Percentiles rank a stretch among this genome's conserved stretches.
phyloP scores from a whole-genome alignment of 2,797 vertebrate genomes.

The Diplodus sargus region DNA sequence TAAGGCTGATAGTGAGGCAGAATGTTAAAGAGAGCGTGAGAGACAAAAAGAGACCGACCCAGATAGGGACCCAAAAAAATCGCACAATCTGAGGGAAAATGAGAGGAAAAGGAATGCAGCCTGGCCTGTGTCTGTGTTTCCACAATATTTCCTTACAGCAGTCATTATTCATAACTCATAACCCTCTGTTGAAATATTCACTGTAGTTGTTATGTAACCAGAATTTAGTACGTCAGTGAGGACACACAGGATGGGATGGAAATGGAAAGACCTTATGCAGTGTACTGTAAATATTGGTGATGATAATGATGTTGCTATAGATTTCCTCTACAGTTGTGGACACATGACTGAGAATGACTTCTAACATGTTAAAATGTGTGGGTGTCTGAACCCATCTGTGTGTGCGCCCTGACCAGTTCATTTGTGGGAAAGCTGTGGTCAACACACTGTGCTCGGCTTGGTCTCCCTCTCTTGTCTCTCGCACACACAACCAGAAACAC shows the following conservation, averaged over 20 bases:
- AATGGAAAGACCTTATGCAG: constrained; percentile 7
- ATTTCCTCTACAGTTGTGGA: constrained; percentile 1
- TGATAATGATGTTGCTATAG: neutral
- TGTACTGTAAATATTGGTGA: constrained; percentile 16
- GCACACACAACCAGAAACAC: neutral
- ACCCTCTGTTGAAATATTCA: constrained; percentile 43
- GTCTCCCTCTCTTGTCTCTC: neutral
- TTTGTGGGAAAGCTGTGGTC: constrained; percentile 33
- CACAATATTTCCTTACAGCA: constrained; percentile 9
- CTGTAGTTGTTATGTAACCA: constrained; percentile 67
- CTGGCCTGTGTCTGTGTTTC: neutral
- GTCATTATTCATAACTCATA: constrained; percentile 11
- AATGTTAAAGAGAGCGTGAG: neutral
- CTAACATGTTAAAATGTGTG: neutral
- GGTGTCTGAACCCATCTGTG: constrained; percentile 13
- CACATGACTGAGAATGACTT: neutral
- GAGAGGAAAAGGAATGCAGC: neutral
- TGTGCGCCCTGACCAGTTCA: neutral
- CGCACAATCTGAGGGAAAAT: neutral
- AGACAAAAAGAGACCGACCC: constrained; percentile 8
- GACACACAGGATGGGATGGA: neutral
- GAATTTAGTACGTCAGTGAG: constrained; percentile 11
- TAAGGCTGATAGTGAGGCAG: neutral
- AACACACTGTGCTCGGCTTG: constrained; percentile 28
- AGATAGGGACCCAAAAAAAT: constrained; percentile 1